Evolutionary conservation across 2,797 vertebrate genomes (phyloP), one percentile per base, ranked within the genome.

Genomic region (Parauchenoglanis ngamensis): DNA sequence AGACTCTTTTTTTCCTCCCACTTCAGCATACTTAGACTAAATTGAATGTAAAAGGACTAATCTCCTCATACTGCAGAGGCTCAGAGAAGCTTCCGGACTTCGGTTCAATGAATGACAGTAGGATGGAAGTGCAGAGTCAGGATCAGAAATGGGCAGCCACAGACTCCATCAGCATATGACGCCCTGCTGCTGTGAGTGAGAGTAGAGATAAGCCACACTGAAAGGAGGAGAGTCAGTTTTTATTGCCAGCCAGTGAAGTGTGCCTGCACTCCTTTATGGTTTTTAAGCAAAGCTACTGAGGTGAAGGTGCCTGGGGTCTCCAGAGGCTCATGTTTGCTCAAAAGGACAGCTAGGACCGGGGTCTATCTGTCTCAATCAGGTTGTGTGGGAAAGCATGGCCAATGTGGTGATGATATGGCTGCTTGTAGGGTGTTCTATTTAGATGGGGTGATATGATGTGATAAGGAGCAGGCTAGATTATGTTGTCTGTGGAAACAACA

Each of bases 1-100:
- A 40, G 40, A 40, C 59, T 77, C 79, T 86, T 82, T 81, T 81
- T 79, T 83, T 80, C 46, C 52, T 65, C 25, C 31, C 57, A 85
- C 89, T 90, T 87, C 92, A 93, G 91, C 88, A 28, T 93, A 93
- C 88, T 90, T 91, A 90, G 90, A 88, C 84, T 90, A 90, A 88
- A 88, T 87, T 87, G 81, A 86, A 91, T 92, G 88, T 95, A 94
- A 96, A 93, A 94, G 91, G 92, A 93, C 91, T 93, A 93, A 96
- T 94, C 91, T 91, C 82, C 15, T 88, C 4, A 25, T 15, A 67
- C 46, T 44, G 67, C 52, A 72, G 83, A 85, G 88, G 90, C 90
- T 92, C 90, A 90, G 90, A 91, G 90, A 59, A 76, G 68, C 68
- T 76, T 85, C 54, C 40, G 8, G 83, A 76, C 84, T n/a, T 76